Base-by-base conservation (phyloP, 2,888 invertebrate species). In the Tribolium freemani region DNA sequence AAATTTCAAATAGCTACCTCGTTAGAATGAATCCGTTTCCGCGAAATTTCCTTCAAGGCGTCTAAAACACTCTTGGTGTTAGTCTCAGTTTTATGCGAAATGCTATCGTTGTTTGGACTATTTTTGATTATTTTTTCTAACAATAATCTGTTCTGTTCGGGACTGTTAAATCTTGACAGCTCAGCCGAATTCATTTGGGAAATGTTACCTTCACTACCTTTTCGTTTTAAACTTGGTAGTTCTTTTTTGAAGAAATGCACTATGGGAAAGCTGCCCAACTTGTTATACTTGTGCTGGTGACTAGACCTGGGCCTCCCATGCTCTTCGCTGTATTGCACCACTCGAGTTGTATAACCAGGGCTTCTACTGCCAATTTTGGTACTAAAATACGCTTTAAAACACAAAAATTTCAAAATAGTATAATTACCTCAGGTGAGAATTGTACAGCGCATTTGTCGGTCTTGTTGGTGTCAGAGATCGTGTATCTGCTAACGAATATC, bases 11-110 rank as follows among this genome's bases (percentile, higher is more conserved):
- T 20, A 75, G 74, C 75, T 77, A 84, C 84, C 71, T 83, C 89
- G 76, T 84, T 87, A 48, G 87, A 86, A 76, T 88, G 89, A 26
- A 90, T 89, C 38, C 90, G 84, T 80, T 90, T 90, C 20, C 89
- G 83, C 0, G 90, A 90, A 58, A 90, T 89, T 81, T 90, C 90
- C 75, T 89, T 89, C 0, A 90, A 79, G 9, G 88, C 90, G 79
- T 90, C 90, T 38, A 90, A 80, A 3, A 90, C 89, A 80, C 88
- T 89, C 61, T 88, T 84, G 0, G 89, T 88, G 57, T 83, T 83
- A 67, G 82, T 79, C 67, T 88, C 88, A 60, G 57, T 67, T 10
- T 50, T 71, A 21, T 57, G 50, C 31, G 53, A 54, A 20, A 45
- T 26, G 10, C 16, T 26, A 20, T 60, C 54, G 4, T 31, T 72